Percentiles rank a stretch among this genome's conserved stretches.
phyloP scores from a whole-genome alignment of 2,888 invertebrate species.

The Aphrophora alni region DNA sequence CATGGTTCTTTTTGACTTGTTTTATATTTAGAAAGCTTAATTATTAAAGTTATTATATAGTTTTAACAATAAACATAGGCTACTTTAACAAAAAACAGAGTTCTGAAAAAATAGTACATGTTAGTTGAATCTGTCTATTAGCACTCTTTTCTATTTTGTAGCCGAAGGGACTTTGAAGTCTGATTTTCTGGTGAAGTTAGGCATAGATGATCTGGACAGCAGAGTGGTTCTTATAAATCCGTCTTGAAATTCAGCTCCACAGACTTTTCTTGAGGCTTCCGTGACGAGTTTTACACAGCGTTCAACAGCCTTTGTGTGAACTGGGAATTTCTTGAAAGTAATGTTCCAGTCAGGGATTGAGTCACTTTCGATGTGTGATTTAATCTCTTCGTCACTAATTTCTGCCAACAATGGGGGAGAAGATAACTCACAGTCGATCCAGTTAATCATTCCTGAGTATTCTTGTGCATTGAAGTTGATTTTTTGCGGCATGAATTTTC shows the following conservation, averaged over 20 bases:
- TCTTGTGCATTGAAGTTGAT: slow-evolving; percentile 9
- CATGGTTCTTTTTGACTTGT: not conserved
- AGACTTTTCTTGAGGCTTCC: slow-evolving; percentile 36
- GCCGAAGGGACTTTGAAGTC: slow-evolving; percentile 15
- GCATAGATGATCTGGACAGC: slow-evolving; percentile 39
- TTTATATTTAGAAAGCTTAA: slow-evolving; percentile 8
- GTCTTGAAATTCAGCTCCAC: slow-evolving; percentile 33
- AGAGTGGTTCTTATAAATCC: slow-evolving; percentile 36
- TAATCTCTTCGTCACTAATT: slow-evolving; percentile 15
- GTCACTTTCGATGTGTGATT: slow-evolving; percentile 16
- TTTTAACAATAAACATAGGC: not conserved
- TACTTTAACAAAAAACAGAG: not conserved
- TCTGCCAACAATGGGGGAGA: not conserved
- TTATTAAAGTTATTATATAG: not conserved
- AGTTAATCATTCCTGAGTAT: slow-evolving; percentile 16
- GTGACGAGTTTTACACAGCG: slow-evolving; percentile 40
- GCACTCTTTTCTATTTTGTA: not conserved
- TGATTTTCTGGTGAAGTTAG: slow-evolving; percentile 34
- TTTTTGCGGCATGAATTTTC: not conserved
- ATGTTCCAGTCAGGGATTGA: not conserved
- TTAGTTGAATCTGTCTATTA: not conserved
- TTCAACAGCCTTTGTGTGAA: slow-evolving; percentile 32
- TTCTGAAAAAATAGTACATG: not conserved
- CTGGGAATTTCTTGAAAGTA: slow-evolving; percentile 11
- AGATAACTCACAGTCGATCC: not conserved